Percentiles rank a stretch among this genome's conserved stretches.
phyloP scores from a whole-genome alignment of 2,797 vertebrate species.

The Myotis vivesi region DNA sequence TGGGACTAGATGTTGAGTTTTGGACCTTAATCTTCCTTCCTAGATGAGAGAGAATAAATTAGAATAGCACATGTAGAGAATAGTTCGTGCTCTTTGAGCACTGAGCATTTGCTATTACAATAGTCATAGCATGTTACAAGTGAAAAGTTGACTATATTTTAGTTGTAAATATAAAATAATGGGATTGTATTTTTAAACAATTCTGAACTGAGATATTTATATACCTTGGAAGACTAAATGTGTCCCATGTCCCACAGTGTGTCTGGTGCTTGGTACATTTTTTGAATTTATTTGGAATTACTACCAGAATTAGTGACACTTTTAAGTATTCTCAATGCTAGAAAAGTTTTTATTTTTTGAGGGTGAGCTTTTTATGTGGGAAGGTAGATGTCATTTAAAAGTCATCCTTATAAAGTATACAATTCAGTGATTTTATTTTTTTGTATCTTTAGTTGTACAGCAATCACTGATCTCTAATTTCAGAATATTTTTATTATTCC shows the following conservation, averaged over 20 bases:
- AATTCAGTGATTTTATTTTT: not conserved
- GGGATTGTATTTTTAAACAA: constrained; percentile 20
- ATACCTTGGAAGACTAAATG: not conserved
- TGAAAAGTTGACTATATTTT: not conserved
- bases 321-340: constrained; percentile 12
- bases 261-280: not conserved
- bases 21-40: constrained; percentile 20
- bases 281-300: constrained; percentile 1
- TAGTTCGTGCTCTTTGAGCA: not conserved
- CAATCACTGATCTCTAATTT: not conserved
- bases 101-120: not conserved
- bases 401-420: constrained; percentile 4
- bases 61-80: not conserved
- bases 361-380: not conserved
- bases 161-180: not conserved
- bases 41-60: not conserved
- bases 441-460: not conserved
- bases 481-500: constrained; percentile 13
- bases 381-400: constrained; percentile 3
- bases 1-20: constrained; percentile 12
- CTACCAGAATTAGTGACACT: not conserved
- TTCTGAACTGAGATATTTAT: constrained; percentile 8
- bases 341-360: not conserved
- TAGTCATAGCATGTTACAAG: not conserved
- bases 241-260: not conserved